These are phyloP conservation scores for Gymnothorax reevesii DNA, from an alignment of 2,797 vertebrate genomes.

Conservation along the genomic window DNA sequence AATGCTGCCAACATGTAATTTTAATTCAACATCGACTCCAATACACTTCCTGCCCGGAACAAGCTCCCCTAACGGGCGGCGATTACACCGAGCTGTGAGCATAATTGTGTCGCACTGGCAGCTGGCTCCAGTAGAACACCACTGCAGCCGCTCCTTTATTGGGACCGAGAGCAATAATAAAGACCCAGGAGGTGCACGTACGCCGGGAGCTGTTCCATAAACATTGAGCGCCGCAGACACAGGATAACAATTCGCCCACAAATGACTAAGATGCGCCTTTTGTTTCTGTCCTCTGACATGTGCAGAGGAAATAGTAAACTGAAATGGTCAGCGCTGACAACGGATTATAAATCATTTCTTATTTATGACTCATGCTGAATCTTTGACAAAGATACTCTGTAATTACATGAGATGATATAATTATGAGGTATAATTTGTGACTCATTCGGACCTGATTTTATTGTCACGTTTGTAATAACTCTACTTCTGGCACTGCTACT, in stretches of 20 bases:
- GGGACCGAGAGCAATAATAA: background rate
- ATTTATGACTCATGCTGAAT: background rate
- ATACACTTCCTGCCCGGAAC: slow-evolving; percentile 53
- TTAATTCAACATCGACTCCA: slow-evolving; percentile 53
- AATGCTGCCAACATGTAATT: slow-evolving; percentile 48
- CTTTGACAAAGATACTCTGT: background rate
- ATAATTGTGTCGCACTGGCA: slow-evolving; percentile 58
- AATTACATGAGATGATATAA: background rate
- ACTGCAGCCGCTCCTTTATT: slow-evolving; percentile 30
- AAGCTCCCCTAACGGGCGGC: slow-evolving; percentile 53
- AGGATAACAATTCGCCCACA: slow-evolving; percentile 59
- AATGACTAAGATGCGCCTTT: background rate
- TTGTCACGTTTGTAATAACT: no score
- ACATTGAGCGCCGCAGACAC: slow-evolving; percentile 64
- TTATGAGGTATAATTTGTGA: no score
- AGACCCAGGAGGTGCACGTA: slow-evolving; percentile 4
- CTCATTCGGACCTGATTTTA: no score
- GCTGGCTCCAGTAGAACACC: slow-evolving; percentile 69
- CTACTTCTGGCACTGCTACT: no score
- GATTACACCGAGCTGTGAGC: slow-evolving; percentile 65
- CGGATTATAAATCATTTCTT: background rate
- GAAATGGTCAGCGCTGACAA: background rate
- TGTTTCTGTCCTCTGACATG: background rate
- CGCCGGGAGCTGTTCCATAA: slow-evolving; percentile 45
- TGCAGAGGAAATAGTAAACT: background rate